Conservation (phyloP, 2,888 invertebrate genomes). For the Phragmatobia fuliginosa region DNA sequence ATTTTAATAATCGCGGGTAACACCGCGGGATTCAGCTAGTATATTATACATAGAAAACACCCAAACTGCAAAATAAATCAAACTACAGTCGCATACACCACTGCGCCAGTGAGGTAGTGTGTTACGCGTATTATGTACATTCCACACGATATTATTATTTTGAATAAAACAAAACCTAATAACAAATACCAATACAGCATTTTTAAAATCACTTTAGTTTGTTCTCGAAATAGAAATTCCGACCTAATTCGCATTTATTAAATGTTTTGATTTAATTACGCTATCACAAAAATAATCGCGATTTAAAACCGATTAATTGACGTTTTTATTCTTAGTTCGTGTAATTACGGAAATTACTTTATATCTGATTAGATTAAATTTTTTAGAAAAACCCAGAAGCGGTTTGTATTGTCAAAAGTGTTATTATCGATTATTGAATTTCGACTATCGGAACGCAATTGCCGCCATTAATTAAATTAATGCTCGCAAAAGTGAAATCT, state of each 20-base stretch:
- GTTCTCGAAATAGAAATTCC: not conserved
- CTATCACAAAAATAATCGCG: not conserved
- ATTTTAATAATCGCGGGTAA: too few relatives aligned
- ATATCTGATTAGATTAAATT: not conserved
- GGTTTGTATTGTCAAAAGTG: not conserved
- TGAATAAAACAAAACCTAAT: not conserved
- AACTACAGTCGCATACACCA: too few relatives aligned
- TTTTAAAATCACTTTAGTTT: not conserved
- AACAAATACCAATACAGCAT: not conserved
- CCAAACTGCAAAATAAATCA: too few relatives aligned
- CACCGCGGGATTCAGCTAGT: too few relatives aligned
- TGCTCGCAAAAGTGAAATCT: slow-evolving; percentile 7
- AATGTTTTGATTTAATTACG: not conserved
- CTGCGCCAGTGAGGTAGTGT: too few relatives aligned
- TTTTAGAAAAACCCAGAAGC: not conserved
- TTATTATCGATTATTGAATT: not conserved
- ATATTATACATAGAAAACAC: too few relatives aligned
- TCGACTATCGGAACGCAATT: not conserved
- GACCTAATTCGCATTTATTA: not conserved
- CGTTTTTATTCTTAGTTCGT: not conserved
- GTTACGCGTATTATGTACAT: too few relatives aligned
- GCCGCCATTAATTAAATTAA: not conserved
- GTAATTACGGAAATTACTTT: not conserved
- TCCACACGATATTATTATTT: not conserved
- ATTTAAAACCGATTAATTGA: not conserved